Evolutionary conservation across 2,113 vertebrate species (phyloP), one percentile per base, ranked within the genome.

Genomic region (Thunnus maccoyii): DNA sequence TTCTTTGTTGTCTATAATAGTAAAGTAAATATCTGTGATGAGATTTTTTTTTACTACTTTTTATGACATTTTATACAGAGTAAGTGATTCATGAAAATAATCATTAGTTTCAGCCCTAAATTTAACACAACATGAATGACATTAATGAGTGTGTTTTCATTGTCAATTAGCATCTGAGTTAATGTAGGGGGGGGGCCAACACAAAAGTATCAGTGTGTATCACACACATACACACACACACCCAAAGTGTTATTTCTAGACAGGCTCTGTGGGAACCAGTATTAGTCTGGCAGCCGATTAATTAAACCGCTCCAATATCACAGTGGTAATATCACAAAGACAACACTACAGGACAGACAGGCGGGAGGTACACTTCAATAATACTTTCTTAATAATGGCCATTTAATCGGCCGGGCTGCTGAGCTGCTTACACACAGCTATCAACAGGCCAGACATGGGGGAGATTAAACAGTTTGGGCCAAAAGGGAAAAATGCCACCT

Each of bases 251-350:
- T 30, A 73, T 86, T 87, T 64, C 80, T 78, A 44, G 13, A 82
- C 76, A 27, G 65, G 58, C 88, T 85, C 89, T 85, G 90, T 91
- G 87, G 88, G 91, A 92, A 91, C 67, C 76, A 62, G 80, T 85
- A 90, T 86, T 84, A 86, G 70, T 77, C 46, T 52, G 22, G 79
- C 60, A 72, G 84, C 73, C 90, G 79, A 93, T 92, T 91, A 91
- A 94, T 92, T 82, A 92, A 94, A 88, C 44, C 44, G 70, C 72
- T 92, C 87, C 79, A 93, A 91, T 90, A 94, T 89, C 57, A 41
- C 81, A 83, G 74, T 83, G 73, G 63, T 85, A 92, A 93, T 92
- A 90, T 91, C 78, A 92, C 88, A 90, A 91, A 93, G 87, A 91
- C 91, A 93, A 91, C 86, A 90, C 88, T 69, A 86, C 83, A 83